phyloP scores from a whole-genome alignment of 2,888 invertebrate genomes.

The Vanessa cardui region DNA sequence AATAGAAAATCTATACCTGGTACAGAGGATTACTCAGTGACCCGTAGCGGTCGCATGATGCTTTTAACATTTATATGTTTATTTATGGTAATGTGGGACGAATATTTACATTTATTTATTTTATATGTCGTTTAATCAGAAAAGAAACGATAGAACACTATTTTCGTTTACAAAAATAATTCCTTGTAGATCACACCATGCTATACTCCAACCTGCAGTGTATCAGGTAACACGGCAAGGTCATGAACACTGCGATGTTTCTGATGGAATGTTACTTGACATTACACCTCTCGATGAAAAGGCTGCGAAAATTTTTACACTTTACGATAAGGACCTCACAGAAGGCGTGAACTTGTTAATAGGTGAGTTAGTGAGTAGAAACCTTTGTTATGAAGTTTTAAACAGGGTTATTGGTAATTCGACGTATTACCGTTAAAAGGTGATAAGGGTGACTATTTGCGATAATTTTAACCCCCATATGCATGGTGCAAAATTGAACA shows the following conservation, averaged over 20 bases:
- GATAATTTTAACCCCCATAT: too few relatives aligned
- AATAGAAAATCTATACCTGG: conserved; percentile 18
- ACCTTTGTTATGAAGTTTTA: not conserved
- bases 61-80: not conserved
- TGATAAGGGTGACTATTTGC: too few relatives aligned
- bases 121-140: not conserved
- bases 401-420: too few relatives aligned
- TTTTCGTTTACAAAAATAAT: not conserved
- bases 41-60: conserved; percentile 13
- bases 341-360: conserved; percentile 88
- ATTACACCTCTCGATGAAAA: conserved; percentile 87
- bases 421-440: too few relatives aligned
- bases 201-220: conserved; percentile 83
- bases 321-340: conserved; percentile 88
- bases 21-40: conserved; percentile 33
- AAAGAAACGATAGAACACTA: not conserved
- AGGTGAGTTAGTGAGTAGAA: conserved; percentile 65
- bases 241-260: conserved; percentile 87
- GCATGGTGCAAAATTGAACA: too few relatives aligned
- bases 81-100: conserved; percentile 4
- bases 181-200: conserved; percentile 77
- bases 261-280: conserved; percentile 86
- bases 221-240: conserved; percentile 88
- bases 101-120: not conserved
- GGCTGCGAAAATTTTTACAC: conserved; percentile 85